Evolutionary conservation across 2,888 invertebrate species (phyloP), one percentile per base, ranked within the genome.

Genomic region (Macrosiphum euphorbiae): DNA sequence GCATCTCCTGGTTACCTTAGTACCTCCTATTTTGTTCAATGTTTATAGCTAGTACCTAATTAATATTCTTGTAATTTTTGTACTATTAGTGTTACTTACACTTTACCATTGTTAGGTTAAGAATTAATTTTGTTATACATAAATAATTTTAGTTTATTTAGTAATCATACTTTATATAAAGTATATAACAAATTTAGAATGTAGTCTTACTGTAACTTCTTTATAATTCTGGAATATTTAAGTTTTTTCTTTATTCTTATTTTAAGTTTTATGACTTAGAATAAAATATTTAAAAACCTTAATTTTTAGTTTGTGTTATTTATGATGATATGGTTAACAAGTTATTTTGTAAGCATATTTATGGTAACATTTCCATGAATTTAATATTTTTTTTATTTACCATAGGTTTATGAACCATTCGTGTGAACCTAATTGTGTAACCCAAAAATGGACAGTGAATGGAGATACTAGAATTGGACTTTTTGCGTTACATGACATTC

Each of bases 371-470:
- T 78, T 20, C 7, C 35, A 44, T 26, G 58, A 4, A 58, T 58
- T 88, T n/a, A 91, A 88, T 26, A 88, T 78, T 58, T 84, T 11
- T 52, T 78, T 58, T 47, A 26, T n/a, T 8, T 50, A n/a, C 78
- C 50, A 87, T 88, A 96, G 98, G 95, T 98, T 98, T 95, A 98
- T 98, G 98, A 99, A 99, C 96, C 99, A 99, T 96, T 98, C 98
- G 88, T 99, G 99, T 96, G 97, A 98, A 95, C 99, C 99, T 0
- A 99, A 99, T 96, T 98, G 98, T 95, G 98, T 98, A 95, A 99
- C 99, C 0, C 98, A 99, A 96, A 99, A 99, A 95, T 99, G 99
- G 99, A 98, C 98, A 0, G 99, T 99, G 0, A 97, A 98, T 95
- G 98, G 98, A 0, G 98, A 98, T 95, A 97, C 98, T 2, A 96